Percentiles rank a stretch among this genome's conserved stretches.
Evolutionary conservation across 2,888 invertebrate genomes (phyloP).

Genomic region (Cephus pygmeus): DNA sequence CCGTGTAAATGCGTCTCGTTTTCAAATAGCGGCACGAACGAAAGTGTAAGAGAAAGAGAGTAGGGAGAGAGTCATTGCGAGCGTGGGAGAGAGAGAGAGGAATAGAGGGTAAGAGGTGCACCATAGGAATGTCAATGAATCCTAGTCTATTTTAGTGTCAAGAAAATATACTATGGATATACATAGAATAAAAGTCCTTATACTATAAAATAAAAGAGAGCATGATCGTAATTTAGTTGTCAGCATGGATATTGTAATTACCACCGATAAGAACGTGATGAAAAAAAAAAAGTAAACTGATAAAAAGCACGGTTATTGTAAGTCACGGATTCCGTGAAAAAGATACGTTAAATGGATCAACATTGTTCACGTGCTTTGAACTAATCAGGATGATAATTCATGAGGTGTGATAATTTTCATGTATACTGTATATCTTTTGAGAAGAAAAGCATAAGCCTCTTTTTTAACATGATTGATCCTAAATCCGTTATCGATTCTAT

Average conservation of each 20-base stretch:
- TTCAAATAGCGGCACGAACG: background rate
- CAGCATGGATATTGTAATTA: background rate
- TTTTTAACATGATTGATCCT: background rate
- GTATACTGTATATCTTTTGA: background rate
- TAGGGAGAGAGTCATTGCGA: background rate
- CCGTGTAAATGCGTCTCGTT: background rate
- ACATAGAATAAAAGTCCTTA: background rate
- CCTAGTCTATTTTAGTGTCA: background rate
- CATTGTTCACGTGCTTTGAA: background rate
- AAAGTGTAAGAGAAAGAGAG: background rate
- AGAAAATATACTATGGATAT: background rate
- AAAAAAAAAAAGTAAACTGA: background rate
- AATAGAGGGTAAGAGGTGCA: background rate
- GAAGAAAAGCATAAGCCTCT: background rate
- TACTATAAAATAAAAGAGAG: background rate
- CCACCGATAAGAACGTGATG: background rate
- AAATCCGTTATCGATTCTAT: background rate
- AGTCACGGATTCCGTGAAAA: background rate
- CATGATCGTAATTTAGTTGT: no score
- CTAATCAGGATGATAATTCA: background rate
- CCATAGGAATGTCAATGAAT: background rate
- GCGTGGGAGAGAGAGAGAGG: background rate
- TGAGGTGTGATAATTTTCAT: background rate
- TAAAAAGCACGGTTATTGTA: background rate
- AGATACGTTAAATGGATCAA: no score